Evolutionary conservation across 1,140 invertebrate genomes (phyloP).

Genomic region (Oedothorax gibbosus): DNA sequence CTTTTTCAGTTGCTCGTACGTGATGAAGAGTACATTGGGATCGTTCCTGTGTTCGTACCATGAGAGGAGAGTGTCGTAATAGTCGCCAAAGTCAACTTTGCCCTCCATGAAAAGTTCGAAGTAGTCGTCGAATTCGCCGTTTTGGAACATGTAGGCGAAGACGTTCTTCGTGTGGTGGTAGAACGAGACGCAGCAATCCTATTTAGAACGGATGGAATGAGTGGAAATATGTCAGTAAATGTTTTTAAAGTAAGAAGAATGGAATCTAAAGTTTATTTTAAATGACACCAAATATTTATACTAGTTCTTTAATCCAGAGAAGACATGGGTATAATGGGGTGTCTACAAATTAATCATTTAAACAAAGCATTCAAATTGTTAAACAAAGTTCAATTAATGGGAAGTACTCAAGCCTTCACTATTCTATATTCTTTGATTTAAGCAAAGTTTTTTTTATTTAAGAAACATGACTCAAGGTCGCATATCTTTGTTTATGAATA

Average conservation of each 20-base stretch:
- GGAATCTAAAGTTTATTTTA: not conserved
- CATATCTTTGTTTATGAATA: too few relatives aligned
- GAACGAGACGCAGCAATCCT: constrained; percentile 86
- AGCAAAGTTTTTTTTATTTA: too few relatives aligned
- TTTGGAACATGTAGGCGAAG: constrained; percentile 20
- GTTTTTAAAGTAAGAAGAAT: not conserved
- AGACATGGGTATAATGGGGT: not conserved
- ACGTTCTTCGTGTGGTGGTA: constrained; percentile 82
- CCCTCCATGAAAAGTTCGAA: constrained; percentile 67
- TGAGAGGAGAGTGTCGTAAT: constrained; percentile 66
- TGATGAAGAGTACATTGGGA: constrained; percentile 67
- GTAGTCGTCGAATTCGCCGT: constrained; percentile 67
- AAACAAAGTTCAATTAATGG: not conserved
- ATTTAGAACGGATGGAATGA: constrained; percentile 74
- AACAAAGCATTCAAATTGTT: not conserved
- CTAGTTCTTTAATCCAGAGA: not conserved
- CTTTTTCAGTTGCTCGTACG: constrained; percentile 62
- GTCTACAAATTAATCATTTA: not conserved
- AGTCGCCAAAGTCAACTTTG: constrained; percentile 67
- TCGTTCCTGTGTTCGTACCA: constrained; percentile 66
- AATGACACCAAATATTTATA: not conserved
- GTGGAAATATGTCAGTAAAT: not conserved
- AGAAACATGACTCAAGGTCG: too few relatives aligned
- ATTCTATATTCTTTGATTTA: too few relatives aligned
- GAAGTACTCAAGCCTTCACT: too few relatives aligned